Evolutionary conservation across 2,113 vertebrate species (phyloP), one percentile per base, ranked within the genome.

Genomic region (Camelus dromedarius): DNA sequence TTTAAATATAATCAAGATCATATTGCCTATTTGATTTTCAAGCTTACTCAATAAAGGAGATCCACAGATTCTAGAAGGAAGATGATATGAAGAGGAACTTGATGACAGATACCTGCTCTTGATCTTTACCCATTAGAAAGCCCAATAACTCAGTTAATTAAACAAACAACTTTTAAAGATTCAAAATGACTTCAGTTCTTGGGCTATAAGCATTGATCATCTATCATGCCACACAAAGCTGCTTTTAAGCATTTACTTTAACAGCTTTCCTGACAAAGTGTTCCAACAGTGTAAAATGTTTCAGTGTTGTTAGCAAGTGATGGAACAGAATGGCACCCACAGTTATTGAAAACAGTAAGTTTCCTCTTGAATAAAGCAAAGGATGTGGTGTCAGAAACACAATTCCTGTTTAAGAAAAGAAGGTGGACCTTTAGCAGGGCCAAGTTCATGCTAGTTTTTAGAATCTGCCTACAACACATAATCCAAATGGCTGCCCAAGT

Each of bases 51-150:
- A 2, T 72, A 52, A 35, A 70, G 26, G 54, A 69, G 64, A 81
- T 10, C n/a, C 85, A 54, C 62, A 60, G 70, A 9, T 56, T 91
- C 66, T 79, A 2, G 56, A 62, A 96, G 89, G 79, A 67, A 54
- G 95, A 62, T 6, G 38, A 35, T 5, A 19, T 16, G 22, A 56
- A 84, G 32, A 66, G 38, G n/a, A 54, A n/a, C 62, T 69, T n/a
- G 54, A 73, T 72, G 75, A n/a, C 16, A 64, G 64, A 22, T 54
- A 58, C 48, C 30, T 24, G 30, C n/a, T 52, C 82, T 48, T 48
- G 69, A 95, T 95, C n/a, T 83, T 83, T 67, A 54, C 67, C 56
- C 66, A 24, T 84, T 88, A 72, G 93, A 69, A 85, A 96, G 90
- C n/a, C n/a, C 76, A 69, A 8, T 24, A 48, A 88, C 77, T 67